Base-by-base conservation (phyloP, 2,797 vertebrate species). In the Gambelia wislizenii region DNA sequence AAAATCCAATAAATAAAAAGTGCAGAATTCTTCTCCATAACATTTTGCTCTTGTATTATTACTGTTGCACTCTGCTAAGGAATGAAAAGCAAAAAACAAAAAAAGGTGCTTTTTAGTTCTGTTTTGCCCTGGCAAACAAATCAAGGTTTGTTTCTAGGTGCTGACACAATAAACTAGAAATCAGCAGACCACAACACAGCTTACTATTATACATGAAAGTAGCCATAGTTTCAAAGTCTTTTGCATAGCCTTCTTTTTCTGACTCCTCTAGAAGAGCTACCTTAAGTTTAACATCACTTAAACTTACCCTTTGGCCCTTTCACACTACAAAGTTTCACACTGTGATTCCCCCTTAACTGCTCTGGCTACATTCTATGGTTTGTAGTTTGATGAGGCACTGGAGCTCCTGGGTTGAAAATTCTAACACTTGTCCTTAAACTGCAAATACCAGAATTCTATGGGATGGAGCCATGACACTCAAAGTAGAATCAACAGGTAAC, bases 31-130 rank as follows among this genome's bases (percentile, higher is more conserved):
- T 76, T 90, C 42, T 91, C 91, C 77, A 44, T 33, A 77, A 83
- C 76, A 22, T 82, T 52, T 5, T 81, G 16, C 4, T 82, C 6
- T 39, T 49, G 52, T 80, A 74, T 59, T 61, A 80, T 59, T 74
- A 61, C 20, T 59, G n/a, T 22, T 85, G 69, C 67, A 59, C 30
- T 47, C 47, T 89, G 77, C 20, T 90, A 92, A 89, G 22, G 2
- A 61, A 87, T 79, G 83, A 64, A 70, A 47, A 61, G 54, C 52
- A 54, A 54, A 16, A 54, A 54, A n/a, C n/a, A n/a, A n/a, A n/a
- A 76, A 25, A 76, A 4, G 2, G 44, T 47, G 42, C 22, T 30
- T 47, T 44, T 10, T 47, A 27, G 44, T 47, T 47, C 25, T 30
- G 75, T 25, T 27, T 76, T 47, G 25, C 27, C 10, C 75, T 25